Base-by-base conservation (phyloP, 2,888 invertebrate genomes). In the Habrosyne pyritoides region DNA sequence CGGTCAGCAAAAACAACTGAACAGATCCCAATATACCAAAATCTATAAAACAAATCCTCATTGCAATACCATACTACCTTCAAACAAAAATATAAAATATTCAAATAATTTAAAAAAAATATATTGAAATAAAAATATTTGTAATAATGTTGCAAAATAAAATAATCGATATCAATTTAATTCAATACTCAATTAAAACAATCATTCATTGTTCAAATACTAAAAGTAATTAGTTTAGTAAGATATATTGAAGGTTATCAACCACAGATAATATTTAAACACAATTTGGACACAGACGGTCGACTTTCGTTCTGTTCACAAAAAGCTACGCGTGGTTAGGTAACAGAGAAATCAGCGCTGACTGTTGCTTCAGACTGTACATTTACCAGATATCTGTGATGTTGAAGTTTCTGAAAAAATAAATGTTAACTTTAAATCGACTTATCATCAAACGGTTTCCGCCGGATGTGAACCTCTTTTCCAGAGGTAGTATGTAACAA, bases 271-370 rank as follows among this genome's bases (percentile, higher is more conserved):
- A 55, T 54, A 52, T 33, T 62, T 64, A 55, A 58, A 59, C 55
- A 70, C 65, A 71, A 70, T 56, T 61, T 58, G 66, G 75, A 69
- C 77, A 70, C 58, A 69, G 53, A 18, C 42, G 18, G 42, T 42
- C 58, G 57, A 61, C 60, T 79, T 82, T 78, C 71, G 72, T 68
- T 62, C 59, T 53, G 61, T 18, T 28, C 18, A 28, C 65, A 70
- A 73, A 71, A 74, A 69, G 75, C 75, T 72, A 69, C 74, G 71
- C 67, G 67, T 73, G 69, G 77, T 89, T 86, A 83, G 79, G 88
- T 87, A 89, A 90, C 63, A 73, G 83, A 77, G 87, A 86, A 89
- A 89, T 83, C 79, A 74, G 77, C 71, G 66, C 75, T 63, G 69
- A 71, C 68, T 67, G 56, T 86, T 85, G 80, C 85, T 71, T 66